Conservation (phyloP, 1,140 invertebrate species). For the Anoplolepis gracilipes region DNA sequence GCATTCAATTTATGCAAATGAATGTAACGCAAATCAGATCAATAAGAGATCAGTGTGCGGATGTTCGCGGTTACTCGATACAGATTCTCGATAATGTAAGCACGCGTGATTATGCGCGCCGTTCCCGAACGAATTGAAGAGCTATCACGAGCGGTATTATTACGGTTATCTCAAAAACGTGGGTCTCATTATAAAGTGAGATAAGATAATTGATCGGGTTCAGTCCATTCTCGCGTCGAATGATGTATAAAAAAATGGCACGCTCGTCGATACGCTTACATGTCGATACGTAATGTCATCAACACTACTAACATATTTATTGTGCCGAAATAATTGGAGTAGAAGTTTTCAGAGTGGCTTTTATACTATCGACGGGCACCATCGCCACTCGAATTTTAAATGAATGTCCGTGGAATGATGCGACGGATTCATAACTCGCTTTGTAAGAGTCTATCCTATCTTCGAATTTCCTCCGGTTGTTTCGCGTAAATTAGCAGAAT, state of each 20-base stretch:
- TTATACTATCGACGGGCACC: constrained; percentile 61
- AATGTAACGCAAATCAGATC: constrained; percentile 6
- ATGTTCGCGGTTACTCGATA: constrained; percentile 7
- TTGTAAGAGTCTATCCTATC: constrained; percentile 62
- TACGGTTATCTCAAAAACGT: constrained; percentile 52
- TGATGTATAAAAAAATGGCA: constrained; percentile 30
- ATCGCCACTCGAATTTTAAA: constrained; percentile 73
- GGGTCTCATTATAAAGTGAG: constrained; percentile 53
- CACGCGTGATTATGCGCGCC: constrained; percentile 22
- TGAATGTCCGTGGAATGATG: constrained; percentile 56
- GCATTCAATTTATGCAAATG: constrained; percentile 20
- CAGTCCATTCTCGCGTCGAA: neutral
- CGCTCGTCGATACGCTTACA: constrained; percentile 16
- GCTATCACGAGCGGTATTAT: constrained; percentile 32
- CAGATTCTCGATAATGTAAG: constrained; percentile 40
- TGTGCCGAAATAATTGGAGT: constrained; percentile 76
- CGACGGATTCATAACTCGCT: constrained; percentile 65
- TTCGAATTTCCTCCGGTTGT: neutral
- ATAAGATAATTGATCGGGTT: constrained; percentile 56
- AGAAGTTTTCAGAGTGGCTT: constrained; percentile 77
- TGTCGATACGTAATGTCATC: constrained; percentile 51
- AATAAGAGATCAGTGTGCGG: constrained; percentile 23
- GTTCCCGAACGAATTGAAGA: constrained; percentile 35
- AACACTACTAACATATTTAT: constrained; percentile 72
- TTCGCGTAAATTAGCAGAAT: constrained; percentile 24